Evolutionary conservation across 2,113 vertebrate species (phyloP).

Genomic region (Nibea coibor): DNA sequence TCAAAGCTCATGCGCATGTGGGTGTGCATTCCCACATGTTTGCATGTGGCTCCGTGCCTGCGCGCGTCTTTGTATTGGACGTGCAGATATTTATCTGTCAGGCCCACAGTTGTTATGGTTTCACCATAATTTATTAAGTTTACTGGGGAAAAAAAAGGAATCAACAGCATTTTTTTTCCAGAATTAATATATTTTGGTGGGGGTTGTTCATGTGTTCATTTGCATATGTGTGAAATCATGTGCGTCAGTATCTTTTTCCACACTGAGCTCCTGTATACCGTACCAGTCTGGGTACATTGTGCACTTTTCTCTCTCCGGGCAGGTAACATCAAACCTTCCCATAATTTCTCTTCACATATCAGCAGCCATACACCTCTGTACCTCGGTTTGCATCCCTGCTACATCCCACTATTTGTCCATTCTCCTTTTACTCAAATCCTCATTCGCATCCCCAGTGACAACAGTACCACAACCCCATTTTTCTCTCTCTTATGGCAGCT

Average conservation of each 20-base stretch:
- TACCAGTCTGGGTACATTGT: no score
- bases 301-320: slow-evolving; percentile 14
- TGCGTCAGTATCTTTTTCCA: neutral
- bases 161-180: neutral
- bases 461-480: slow-evolving; percentile 32
- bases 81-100: slow-evolving; percentile 46
- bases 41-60: neutral
- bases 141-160: slow-evolving; percentile 19
- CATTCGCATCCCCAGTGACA: slow-evolving; percentile 28
- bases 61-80: neutral
- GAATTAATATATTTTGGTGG: neutral
- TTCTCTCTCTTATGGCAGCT: slow-evolving; percentile 25
- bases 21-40: neutral
- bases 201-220: neutral
- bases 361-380: slow-evolving; percentile 5
- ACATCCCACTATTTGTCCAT: slow-evolving; percentile 26
- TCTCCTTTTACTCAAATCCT: slow-evolving; percentile 34
- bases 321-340: slow-evolving; percentile 24
- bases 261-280: no score
- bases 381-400: slow-evolving; percentile 7
- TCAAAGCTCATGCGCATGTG: slow-evolving; percentile 15
- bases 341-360: slow-evolving; percentile 33
- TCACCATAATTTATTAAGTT: slow-evolving; percentile 49
- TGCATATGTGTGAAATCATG: neutral
- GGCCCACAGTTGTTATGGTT: slow-evolving; percentile 8